Percentiles rank a stretch among this genome's conserved stretches.
These are phyloP conservation scores for Spea multiplicata DNA, from an alignment of 2,113 vertebrate species.

Conservation along the genomic window DNA sequence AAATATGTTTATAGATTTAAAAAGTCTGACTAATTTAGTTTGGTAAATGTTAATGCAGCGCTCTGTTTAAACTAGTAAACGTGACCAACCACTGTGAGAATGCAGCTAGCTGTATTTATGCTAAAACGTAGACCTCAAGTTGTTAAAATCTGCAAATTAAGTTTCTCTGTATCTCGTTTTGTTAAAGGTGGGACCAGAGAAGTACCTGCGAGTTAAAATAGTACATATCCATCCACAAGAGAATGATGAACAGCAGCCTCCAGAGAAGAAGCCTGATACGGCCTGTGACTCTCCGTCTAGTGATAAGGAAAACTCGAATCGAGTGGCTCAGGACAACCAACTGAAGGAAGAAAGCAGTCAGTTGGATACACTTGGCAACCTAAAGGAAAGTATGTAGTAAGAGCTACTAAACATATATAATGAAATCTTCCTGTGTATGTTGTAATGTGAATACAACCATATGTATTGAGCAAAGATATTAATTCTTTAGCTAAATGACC, in stretches of 20 bases:
- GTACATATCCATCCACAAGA: constrained; percentile 88
- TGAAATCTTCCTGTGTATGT: too few relatives aligned
- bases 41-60: too few relatives aligned
- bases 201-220: constrained; percentile 82
- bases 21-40: too few relatives aligned
- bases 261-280: constrained; percentile 86
- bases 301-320: constrained; percentile 93
- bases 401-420: too few relatives aligned
- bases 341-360: constrained; percentile 82
- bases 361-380: constrained; percentile 54
- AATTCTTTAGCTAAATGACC: too few relatives aligned
- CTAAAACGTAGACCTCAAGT: too few relatives aligned
- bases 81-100: too few relatives aligned
- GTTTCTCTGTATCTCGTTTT: not conserved
- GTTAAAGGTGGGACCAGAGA: constrained; percentile 78
- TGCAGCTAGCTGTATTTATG: too few relatives aligned
- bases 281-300: constrained; percentile 95
- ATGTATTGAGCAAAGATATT: too few relatives aligned
- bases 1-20: too few relatives aligned
- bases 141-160: not conserved
- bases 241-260: constrained; percentile 71
- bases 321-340: constrained; percentile 78
- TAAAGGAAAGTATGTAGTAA: constrained; percentile 65
- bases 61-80: too few relatives aligned
- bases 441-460: too few relatives aligned